Conservation (phyloP, 2,888 invertebrate species). For the Nymphalis c-album region DNA sequence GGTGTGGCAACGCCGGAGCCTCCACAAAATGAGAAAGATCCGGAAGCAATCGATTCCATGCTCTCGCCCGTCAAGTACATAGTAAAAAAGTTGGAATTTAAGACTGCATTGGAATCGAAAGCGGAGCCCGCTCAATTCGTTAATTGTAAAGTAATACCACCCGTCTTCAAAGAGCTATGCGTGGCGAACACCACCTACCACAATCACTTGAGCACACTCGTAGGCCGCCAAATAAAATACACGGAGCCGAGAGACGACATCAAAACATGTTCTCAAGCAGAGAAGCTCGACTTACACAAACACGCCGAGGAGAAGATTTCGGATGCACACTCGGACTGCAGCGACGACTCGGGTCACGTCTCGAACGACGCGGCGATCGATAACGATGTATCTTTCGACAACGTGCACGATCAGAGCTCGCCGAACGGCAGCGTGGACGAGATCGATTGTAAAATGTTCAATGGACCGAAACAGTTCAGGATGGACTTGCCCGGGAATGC, state of each 20-base stretch:
- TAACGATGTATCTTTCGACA: slow-evolving; percentile 76
- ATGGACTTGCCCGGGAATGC: slow-evolving; percentile 67
- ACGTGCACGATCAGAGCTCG: slow-evolving; percentile 60
- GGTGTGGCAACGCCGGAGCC: slow-evolving; percentile 54
- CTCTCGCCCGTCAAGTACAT: slow-evolving; percentile 77
- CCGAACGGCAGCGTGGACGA: slow-evolving; percentile 55
- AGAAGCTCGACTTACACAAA: slow-evolving; percentile 66
- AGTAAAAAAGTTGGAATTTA: slow-evolving; percentile 76
- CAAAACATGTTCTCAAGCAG: slow-evolving; percentile 66
- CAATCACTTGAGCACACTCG: slow-evolving; percentile 78
- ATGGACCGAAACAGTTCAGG: slow-evolving; percentile 68
- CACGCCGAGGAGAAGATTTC: slow-evolving; percentile 76
- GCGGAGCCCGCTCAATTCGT: slow-evolving; percentile 66
- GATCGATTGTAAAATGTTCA: slow-evolving; percentile 68
- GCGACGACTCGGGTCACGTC: slow-evolving; percentile 91
- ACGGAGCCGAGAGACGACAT: slow-evolving; percentile 69
- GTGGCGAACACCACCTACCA: slow-evolving; percentile 76
- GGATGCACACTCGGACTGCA: slow-evolving; percentile 85
- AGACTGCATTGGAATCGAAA: slow-evolving; percentile 71
- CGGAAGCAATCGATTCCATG: slow-evolving; percentile 61
- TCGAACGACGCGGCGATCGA: slow-evolving; percentile 90
- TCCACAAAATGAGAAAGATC: slow-evolving; percentile 65
- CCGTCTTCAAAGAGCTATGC: slow-evolving; percentile 73
- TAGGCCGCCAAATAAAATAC: slow-evolving; percentile 74
- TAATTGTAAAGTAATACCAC: slow-evolving; percentile 75